Base-by-base conservation (phyloP, 2,797 vertebrate genomes). In the Threskiornis aethiopicus region DNA sequence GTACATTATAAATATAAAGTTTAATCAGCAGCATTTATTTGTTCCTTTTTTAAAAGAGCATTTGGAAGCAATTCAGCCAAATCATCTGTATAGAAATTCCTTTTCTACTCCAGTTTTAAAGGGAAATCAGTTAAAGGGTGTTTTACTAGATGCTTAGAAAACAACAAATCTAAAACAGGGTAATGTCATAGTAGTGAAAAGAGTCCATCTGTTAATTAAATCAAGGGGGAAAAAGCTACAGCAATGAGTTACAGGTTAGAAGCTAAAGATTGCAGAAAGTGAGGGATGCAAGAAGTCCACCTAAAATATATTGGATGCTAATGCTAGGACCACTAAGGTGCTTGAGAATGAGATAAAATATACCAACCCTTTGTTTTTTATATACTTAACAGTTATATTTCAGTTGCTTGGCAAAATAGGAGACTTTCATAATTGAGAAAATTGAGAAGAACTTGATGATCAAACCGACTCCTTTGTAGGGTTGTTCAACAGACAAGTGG, bases 11-110 rank as follows among this genome's bases (percentile, higher is more conserved):
- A 89, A 61, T 79, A 65, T 1, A 5, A 89, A 71, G 47, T 84
- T 81, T 86, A 84, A 86, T 95, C 76, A 91, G 29, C 51, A 80
- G 51, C 44, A n/a, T 88, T 84, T 84, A 64, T 87, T 94, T 87
- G 21, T 76, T 89, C 29, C 25, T 61, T 91, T 84, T 91, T 41
- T 57, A 65, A 91, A 95, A 75, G 54, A 91, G 19, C 55, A 37
- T 51, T 89, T 94, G 55, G 55, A 95, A 89, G 24, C 35, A n/a
- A 42, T 95, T 94, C 71, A 83, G 39, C 46, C 13, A 70, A 77
- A 89, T 87, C 20, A 62, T 77, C 41, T 69, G 18, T 76, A 70
- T 71, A 85, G 83, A 91, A 89, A 83, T 76, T 61, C 11, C 17
- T 93, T 90, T 89, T 66, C 31, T 83, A 35, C 31, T 88, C 7